These are phyloP conservation scores for Pseudomyrmex sp. DNA, from an alignment of 1,140 invertebrate genomes.

Conservation along the genomic window DNA sequence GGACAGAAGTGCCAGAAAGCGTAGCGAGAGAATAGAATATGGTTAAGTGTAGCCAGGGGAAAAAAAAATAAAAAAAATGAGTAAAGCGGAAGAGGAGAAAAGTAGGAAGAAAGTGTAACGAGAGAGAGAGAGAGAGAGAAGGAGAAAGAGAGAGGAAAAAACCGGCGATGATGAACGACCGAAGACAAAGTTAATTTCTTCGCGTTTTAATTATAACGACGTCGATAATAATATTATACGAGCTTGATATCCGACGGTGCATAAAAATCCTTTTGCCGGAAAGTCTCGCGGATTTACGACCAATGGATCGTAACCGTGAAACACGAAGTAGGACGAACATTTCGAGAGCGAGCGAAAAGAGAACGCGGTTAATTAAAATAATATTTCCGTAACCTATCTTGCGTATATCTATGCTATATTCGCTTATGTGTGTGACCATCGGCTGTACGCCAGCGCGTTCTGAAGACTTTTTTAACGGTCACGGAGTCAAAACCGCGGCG, in stretches of 20 bases:
- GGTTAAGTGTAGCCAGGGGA: background rate
- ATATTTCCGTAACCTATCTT: constrained; percentile 26
- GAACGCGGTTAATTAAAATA: constrained; percentile 22
- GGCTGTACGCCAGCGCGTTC: too few relatives aligned
- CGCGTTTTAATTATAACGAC: constrained; percentile 66
- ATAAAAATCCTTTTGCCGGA: constrained; percentile 31
- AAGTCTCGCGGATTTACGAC: constrained; percentile 19
- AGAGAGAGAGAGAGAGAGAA: background rate
- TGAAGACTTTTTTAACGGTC: too few relatives aligned
- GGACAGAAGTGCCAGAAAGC: constrained; percentile 27
- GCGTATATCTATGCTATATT: background rate
- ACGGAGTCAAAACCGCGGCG: too few relatives aligned
- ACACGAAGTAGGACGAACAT: constrained; percentile 3
- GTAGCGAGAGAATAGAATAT: constrained; percentile 11
- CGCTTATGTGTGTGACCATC: background rate
- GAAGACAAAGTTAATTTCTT: constrained; percentile 44
- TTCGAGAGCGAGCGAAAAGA: background rate
- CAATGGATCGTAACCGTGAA: constrained; percentile 38
- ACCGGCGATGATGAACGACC: constrained; percentile 23
- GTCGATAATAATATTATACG: constrained; percentile 69
- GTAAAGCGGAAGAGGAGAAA: background rate
- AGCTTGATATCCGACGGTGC: constrained; percentile 39
- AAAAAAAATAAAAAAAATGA: constrained; percentile 10
- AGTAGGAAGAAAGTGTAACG: background rate
- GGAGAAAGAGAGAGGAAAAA: background rate